Evolutionary conservation across 37 sponge, comb jelly and placozoan species (phyloP).

Genomic region (Mnemiopsis leidyi): DNA sequence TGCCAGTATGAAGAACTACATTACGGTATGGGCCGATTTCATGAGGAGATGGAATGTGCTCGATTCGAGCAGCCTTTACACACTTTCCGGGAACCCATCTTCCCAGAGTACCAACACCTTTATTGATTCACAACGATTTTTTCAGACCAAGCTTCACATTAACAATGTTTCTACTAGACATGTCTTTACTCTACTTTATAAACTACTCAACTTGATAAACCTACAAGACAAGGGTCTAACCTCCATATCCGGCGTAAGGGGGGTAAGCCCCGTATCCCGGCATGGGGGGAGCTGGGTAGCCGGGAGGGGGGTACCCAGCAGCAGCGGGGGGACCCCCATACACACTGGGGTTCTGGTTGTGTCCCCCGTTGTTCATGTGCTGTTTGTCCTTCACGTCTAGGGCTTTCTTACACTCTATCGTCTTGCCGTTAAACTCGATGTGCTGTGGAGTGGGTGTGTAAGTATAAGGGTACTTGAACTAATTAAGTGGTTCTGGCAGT

Average conservation of each 20-base stretch:
- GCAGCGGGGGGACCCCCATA: background rate
- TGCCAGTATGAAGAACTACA: background rate
- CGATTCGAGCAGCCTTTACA: background rate
- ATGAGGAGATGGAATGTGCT: background rate
- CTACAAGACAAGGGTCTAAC: no score
- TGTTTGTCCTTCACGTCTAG: constrained; percentile 1
- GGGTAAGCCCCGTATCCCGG: constrained; percentile 3
- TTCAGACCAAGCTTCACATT: no score
- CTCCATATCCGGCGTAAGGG: constrained; percentile 49
- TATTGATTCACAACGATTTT: no score
- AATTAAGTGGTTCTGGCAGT: no score
- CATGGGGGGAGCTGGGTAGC: constrained; percentile 23
- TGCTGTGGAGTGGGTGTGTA: constrained; percentile 45
- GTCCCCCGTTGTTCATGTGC: background rate
- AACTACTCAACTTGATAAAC: no score
- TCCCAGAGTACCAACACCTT: no score
- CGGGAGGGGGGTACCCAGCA: constrained; percentile 28
- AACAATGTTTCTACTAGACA: no score
- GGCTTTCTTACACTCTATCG: constrained; percentile 62
- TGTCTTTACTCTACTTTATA: no score
- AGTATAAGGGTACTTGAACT: background rate
- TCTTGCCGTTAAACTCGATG: constrained; percentile 62
- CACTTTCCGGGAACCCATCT: background rate
- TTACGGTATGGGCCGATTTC: background rate
- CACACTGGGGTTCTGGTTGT: constrained; percentile 37